Percentiles rank a stretch among this genome's conserved stretches.
phyloP scores from a whole-genome alignment of 2,113 vertebrate species.

The Thalassarche chlororhynchos region DNA sequence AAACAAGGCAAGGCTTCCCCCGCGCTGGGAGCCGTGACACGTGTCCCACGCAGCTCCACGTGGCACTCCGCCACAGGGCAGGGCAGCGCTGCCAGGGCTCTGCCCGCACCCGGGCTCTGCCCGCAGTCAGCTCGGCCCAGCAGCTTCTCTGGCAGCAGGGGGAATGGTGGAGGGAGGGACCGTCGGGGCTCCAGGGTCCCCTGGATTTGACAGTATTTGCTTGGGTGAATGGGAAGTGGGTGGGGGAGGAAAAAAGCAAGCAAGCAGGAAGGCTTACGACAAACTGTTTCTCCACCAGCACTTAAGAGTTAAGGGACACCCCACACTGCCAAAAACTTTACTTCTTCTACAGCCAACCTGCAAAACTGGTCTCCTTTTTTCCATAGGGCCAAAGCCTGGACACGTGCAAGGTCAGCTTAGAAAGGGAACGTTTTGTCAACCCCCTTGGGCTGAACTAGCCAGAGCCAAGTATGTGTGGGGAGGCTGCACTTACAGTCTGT shows the following conservation, averaged over 20 bases:
- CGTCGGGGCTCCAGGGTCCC: not conserved
- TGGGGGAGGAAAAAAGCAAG: not conserved
- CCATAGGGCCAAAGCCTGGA: not conserved
- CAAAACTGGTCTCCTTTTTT: too few species aligned
- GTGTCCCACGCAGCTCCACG: not conserved
- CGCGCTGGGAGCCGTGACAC: not conserved
- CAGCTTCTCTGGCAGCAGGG: accelerated
- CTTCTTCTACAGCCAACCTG: not conserved
- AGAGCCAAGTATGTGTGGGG: not conserved
- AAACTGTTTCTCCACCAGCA: not conserved
- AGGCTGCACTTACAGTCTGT: not conserved
- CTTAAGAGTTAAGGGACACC: not conserved
- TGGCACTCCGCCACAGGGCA: not conserved
- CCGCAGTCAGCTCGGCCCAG: not conserved
- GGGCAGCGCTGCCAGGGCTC: not conserved
- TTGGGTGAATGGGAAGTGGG: not conserved
- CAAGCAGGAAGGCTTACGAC: not conserved
- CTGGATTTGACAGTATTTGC: not conserved
- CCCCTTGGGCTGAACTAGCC: too few species aligned
- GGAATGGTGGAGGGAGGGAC: accelerated
- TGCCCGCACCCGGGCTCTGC: not conserved
- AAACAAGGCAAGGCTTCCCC: not conserved
- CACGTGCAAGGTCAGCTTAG: not conserved
- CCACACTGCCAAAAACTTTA: not conserved
- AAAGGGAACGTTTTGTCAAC: accelerated